phyloP scores from a whole-genome alignment of 1,140 invertebrate species.

The Lepidurus couesii region DNA sequence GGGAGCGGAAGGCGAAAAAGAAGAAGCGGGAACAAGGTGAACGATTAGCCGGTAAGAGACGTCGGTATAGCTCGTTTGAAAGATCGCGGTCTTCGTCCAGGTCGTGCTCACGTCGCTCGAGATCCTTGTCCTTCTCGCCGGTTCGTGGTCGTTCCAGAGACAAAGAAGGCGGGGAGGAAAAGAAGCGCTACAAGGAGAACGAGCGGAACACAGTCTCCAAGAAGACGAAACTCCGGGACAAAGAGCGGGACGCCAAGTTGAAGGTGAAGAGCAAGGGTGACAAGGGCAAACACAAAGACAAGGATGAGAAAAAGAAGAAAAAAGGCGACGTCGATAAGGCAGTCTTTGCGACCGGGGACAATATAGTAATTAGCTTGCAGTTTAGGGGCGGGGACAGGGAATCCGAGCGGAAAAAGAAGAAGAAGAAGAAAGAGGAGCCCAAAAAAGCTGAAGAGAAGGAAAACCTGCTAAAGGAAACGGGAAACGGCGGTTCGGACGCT shows the following conservation, averaged over 20 bases:
- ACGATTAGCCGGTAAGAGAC: conserved; percentile 71
- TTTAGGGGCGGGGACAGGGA: conserved; percentile 52
- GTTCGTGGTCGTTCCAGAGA: neutral
- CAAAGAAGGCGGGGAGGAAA: conserved; percentile 33
- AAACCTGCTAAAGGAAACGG: conserved; percentile 27
- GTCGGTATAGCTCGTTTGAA: conserved; percentile 65
- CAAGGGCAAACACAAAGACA: conserved; percentile 39
- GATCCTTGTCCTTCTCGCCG: neutral
- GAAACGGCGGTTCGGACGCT: conserved; percentile 24
- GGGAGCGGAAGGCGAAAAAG: conserved; percentile 33
- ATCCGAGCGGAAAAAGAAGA: conserved; percentile 36
- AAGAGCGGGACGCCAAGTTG: conserved; percentile 34
- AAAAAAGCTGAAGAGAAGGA: conserved; percentile 32
- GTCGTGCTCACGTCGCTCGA: conserved; percentile 38
- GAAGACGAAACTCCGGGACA: conserved; percentile 44
- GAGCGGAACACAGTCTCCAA: conserved; percentile 46
- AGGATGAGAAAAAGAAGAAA: conserved; percentile 38
- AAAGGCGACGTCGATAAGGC: conserved; percentile 56
- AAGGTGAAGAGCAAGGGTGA: conserved; percentile 37
- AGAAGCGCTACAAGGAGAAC: conserved; percentile 30
- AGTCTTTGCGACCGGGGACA: conserved; percentile 84
- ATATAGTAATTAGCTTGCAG: conserved; percentile 83
- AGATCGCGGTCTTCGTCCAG: conserved; percentile 39
- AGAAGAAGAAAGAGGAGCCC: conserved; percentile 35
- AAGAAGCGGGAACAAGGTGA: conserved; percentile 48